A percentile compares a stretch with the other conserved stretches of the same genome.
These are phyloP conservation scores for Cottus gobio DNA, from an alignment of 2,113 vertebrate species.

Conservation along the genomic window DNA sequence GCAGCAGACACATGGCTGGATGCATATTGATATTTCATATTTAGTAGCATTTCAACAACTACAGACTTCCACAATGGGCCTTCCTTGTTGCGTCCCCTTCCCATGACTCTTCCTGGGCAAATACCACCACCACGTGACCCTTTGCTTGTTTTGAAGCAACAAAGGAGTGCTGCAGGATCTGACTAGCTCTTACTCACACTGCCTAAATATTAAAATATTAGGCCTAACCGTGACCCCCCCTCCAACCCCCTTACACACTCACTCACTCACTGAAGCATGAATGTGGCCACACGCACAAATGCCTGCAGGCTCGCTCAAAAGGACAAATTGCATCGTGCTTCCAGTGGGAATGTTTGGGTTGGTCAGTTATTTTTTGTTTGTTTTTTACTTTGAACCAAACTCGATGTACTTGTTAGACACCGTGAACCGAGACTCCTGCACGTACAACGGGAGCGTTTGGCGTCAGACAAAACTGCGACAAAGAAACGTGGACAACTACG, in stretches of 20 bases:
- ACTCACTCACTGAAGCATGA: not conserved
- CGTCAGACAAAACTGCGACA: not conserved
- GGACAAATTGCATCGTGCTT: not conserved
- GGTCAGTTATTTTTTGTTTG: too few relatives aligned
- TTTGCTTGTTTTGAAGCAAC: not conserved
- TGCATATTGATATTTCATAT: not conserved
- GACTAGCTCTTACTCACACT: slow-evolving; percentile 51
- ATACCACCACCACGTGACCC: not conserved
- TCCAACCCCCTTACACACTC: not conserved
- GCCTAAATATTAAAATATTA: slow-evolving; percentile 21
- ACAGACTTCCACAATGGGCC: not conserved
- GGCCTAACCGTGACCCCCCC: not conserved
- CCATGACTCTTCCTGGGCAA: slow-evolving; percentile 24
- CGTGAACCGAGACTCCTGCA: not conserved
- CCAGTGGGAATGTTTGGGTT: not conserved
- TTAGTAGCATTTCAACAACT: not conserved
- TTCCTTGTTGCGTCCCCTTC: not conserved
- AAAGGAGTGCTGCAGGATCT: slow-evolving; percentile 12
- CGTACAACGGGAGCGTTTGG: not conserved
- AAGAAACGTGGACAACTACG: too few relatives aligned
- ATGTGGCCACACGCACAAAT: not conserved
- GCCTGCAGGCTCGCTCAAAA: not conserved
- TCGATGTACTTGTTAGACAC: not conserved
- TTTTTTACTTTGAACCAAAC: too few relatives aligned
- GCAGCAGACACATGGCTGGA: too few relatives aligned